Evolutionary conservation across 2,113 vertebrate genomes (phyloP).

Genomic region (Thamnophis sirtalis): DNA sequence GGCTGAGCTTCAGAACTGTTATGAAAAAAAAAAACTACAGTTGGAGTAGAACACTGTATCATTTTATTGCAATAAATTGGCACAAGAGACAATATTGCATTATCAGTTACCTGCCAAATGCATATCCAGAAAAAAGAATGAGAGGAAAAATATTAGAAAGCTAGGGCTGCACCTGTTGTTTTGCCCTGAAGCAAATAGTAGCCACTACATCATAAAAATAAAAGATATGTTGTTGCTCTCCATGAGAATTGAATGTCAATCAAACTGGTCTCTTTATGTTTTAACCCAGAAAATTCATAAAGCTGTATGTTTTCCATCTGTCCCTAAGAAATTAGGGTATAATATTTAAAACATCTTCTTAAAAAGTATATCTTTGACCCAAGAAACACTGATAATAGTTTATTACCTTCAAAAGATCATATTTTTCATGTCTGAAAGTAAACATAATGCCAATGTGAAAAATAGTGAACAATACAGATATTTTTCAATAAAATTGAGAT

Average conservation of each 20-base stretch:
- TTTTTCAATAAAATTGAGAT: background rate
- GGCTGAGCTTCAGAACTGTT: background rate
- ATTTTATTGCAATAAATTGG: slow-evolving; percentile 31
- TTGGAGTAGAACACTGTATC: background rate
- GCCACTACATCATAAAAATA: slow-evolving; percentile 14
- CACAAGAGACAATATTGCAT: slow-evolving; percentile 30
- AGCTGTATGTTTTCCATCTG: slow-evolving; percentile 14
- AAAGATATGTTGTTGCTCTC: slow-evolving; percentile 14
- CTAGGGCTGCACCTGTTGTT: slow-evolving; percentile 26
- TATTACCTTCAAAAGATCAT: background rate
- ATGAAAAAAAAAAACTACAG: background rate
- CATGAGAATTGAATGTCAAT: slow-evolving; percentile 13
- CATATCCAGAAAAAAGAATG: slow-evolving; percentile 41
- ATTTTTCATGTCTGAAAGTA: background rate
- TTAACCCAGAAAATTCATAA: background rate
- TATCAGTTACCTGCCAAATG: slow-evolving; percentile 28
- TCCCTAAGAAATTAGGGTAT: background rate
- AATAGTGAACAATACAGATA: background rate
- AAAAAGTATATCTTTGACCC: background rate
- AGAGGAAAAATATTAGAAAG: slow-evolving; percentile 28
- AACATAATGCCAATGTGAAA: background rate
- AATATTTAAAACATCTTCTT: background rate
- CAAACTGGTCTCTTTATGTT: slow-evolving; percentile 4
- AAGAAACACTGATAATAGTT: background rate
- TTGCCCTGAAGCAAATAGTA: background rate